Base-by-base conservation (phyloP, 92 coral and sea anemone genomes). In the Blastomussa wellsi region DNA sequence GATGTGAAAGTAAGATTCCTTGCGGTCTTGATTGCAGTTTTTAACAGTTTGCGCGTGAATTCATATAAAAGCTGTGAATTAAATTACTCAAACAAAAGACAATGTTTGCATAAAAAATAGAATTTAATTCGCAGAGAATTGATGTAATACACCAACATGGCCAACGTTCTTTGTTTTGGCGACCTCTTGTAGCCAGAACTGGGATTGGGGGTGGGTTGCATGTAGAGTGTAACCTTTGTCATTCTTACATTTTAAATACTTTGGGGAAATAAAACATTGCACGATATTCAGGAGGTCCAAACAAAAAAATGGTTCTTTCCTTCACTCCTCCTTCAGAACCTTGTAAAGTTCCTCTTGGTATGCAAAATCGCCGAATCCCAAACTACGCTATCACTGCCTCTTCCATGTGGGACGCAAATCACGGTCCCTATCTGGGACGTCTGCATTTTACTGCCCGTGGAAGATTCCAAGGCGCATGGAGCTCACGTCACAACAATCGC, bases 1-100 rank as follows among this genome's bases (percentile, higher is more conserved):
- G 89, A 79, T 90, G 93, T 65, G 86, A 83, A 81, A 84, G 93
- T 90, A 84, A 87, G 93, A 83, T 37, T 44, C 11, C 11, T 85
- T 26, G 1, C 5, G 53, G 20, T 31, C 72, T 57, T 28, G 0
- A 57, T 5, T 22, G 26, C 26, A 26, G 10, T 28, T 62, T 20
- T 51, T 51, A 1, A 51, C 7, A 22, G 57, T 51, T 17, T 13
- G 22, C 12, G 11, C 49, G 49, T 44, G n/a, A n/a, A n/a, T n/a
- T n/a, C n/a, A n/a, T n/a, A n/a, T n/a, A n/a, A n/a, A n/a, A n/a
- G n/a, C n/a, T n/a, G n/a, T n/a, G n/a, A n/a, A n/a, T n/a, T n/a
- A n/a, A n/a, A n/a, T n/a, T n/a, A n/a, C n/a, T n/a, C n/a, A n/a
- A n/a, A n/a, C n/a, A n/a, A n/a, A n/a, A n/a, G n/a, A n/a, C n/a